Evolutionary conservation across 2,888 invertebrate genomes (phyloP).

Genomic region (Cheilosia vernalis): DNA sequence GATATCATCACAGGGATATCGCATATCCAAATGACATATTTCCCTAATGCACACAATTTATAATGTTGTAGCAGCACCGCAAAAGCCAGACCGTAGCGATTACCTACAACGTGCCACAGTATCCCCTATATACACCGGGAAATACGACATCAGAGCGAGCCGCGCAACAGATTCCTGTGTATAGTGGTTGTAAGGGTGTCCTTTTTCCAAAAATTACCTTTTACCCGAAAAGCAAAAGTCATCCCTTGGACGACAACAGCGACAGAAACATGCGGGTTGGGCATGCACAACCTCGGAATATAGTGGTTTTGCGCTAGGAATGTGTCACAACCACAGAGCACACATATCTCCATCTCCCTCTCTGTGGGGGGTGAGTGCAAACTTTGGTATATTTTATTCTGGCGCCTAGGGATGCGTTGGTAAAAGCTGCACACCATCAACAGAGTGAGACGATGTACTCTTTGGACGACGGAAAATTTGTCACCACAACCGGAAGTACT

Average conservation of each 20-base stretch:
- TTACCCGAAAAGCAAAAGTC: constrained; percentile 50
- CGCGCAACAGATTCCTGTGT: constrained; percentile 59
- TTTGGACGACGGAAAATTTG: constrained; percentile 60
- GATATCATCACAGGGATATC: constrained; percentile 66
- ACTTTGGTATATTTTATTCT: constrained; percentile 13
- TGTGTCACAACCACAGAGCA: constrained; percentile 61
- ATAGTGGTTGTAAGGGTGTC: constrained; percentile 4
- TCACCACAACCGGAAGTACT: constrained; percentile 73
- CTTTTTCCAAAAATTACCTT: constrained; percentile 65
- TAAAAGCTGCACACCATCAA: background rate
- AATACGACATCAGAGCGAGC: background rate
- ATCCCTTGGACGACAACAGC: constrained; percentile 38
- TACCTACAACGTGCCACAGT: constrained; percentile 55
- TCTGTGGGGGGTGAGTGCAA: constrained; percentile 13
- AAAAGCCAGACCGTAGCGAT: constrained; percentile 63
- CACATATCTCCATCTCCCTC: background rate
- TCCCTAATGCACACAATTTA: constrained; percentile 72
- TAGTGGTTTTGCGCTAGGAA: constrained; percentile 54
- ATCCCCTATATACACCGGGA: constrained; percentile 21
- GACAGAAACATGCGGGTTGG: constrained; percentile 12
- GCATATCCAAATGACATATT: constrained; percentile 64
- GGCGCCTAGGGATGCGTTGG: constrained; percentile 25
- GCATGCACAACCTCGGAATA: constrained; percentile 50
- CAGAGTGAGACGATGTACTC: constrained; percentile 41
- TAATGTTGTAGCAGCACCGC: constrained; percentile 65